These are phyloP conservation scores for Portunus trituberculatus DNA, from an alignment of 1,140 invertebrate genomes.

Conservation along the genomic window DNA sequence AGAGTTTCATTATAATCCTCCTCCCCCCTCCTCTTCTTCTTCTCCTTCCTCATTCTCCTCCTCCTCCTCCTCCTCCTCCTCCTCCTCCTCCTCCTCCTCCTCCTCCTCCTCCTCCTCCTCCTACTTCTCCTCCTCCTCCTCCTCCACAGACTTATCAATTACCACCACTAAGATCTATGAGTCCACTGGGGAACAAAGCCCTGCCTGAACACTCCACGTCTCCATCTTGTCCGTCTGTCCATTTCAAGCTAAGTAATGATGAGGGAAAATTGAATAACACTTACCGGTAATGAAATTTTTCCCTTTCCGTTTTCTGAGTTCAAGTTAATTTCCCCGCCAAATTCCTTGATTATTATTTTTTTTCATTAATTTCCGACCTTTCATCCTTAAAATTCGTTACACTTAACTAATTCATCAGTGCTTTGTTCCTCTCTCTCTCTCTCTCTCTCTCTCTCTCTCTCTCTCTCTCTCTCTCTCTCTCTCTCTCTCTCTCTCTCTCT, in stretches of 20 bases:
- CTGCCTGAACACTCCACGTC: neutral
- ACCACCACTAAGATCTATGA: neutral
- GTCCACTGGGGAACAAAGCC: neutral
- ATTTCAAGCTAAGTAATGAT: neutral
- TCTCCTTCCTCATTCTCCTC: neutral
- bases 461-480: neutral
- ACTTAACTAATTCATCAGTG: neutral
- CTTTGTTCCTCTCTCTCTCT: slow-evolving; percentile 29
- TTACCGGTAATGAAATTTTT: neutral
- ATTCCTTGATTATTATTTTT: neutral
- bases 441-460: slow-evolving; percentile 26
- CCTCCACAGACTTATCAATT: neutral
- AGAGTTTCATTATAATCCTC: neutral
- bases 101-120: neutral
- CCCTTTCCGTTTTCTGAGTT: neutral
- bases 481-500: slow-evolving; percentile 20
- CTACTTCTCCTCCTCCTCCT: neutral
- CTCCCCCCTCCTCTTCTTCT: neutral
- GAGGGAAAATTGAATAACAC: neutral
- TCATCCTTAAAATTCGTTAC: neutral
- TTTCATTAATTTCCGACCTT: no score
- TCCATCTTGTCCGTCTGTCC: no score
- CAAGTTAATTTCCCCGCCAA: neutral
- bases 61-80: neutral
- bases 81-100: neutral